Evolutionary conservation across 2,797 vertebrate species (phyloP), one percentile per base, ranked within the genome.

Genomic region (Aythya fuligula): DNA sequence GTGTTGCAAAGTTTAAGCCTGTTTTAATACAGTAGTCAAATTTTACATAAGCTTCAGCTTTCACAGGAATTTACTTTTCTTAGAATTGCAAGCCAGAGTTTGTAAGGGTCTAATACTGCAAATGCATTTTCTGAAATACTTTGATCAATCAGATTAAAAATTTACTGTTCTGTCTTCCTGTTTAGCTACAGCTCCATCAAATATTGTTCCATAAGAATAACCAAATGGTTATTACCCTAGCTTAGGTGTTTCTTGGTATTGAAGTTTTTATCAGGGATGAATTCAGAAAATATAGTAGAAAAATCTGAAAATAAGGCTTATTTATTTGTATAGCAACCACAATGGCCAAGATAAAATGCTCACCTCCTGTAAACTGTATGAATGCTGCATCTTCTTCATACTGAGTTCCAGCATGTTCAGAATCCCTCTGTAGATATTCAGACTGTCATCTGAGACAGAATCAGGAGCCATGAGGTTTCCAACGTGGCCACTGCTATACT

Each of bases 311-410:
- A 38, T 28, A 80, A 60, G 38, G 7, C 2, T 88, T 62, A 36
- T 54, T 36, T 34, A 51, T 72, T 84, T 64, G 51, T 9, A 83
- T 34, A 81, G 51, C 0, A 8, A 73, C 13, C 24, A 36, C 32
- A n/a, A 16, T 3, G 30, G 19, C 21, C 41, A 75, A 74, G 74
- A 11, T 28, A 51, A 77, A 91, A 67, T 32, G 18, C 94, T 96
- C 91, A 98, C 98, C 98, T 99, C 98, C 91, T 98, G 98, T 65
- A 99, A 88, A 39, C 96, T 97, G 20, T 99, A 98, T 32, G 97
- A 95, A 11, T 98, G 98, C 79, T 98, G 97, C 19, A 93, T 97
- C 93, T 97, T 98, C 97, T 98, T 99, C 65, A 98, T 86, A 95
- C 96, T 98, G 76, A 98, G 70, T 89, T 99, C 97, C 66, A 98